Evolutionary conservation across 2,888 invertebrate genomes (phyloP).

Genomic region (Dione juno): DNA sequence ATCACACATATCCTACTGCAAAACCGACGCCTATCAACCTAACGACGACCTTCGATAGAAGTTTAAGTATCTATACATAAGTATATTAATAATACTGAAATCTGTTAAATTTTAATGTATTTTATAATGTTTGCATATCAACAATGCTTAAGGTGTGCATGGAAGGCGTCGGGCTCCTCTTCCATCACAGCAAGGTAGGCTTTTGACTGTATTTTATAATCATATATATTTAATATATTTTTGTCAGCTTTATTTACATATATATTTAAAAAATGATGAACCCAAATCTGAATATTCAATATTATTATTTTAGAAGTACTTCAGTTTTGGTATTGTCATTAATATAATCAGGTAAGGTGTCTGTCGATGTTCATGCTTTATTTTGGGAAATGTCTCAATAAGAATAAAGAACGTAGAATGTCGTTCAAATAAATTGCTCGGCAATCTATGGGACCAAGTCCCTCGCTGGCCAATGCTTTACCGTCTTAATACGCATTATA

Average conservation of each 20-base stretch:
- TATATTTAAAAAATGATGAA: constrained; percentile 59
- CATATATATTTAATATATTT: constrained; percentile 55
- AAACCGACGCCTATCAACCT: too few species aligned
- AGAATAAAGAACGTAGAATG: constrained; percentile 57
- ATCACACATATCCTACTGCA: too few species aligned
- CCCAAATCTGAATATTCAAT: constrained; percentile 57
- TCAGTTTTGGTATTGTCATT: constrained; percentile 65
- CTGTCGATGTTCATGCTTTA: constrained; percentile 75
- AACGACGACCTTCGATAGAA: too few species aligned
- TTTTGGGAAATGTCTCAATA: constrained; percentile 63
- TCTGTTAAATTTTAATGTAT: background rate
- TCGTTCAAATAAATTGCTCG: constrained; percentile 55
- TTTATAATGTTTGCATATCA: constrained; percentile 10
- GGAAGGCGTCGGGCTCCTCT: constrained; percentile 99
- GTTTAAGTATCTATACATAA: too few species aligned
- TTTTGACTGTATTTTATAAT: constrained; percentile 41
- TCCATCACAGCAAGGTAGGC: constrained; percentile 99
- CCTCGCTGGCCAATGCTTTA: constrained; percentile 67
- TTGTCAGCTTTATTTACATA: constrained; percentile 68
- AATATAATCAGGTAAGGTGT: constrained; percentile 70
- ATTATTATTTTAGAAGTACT: constrained; percentile 16
- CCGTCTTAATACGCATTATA: constrained; percentile 62
- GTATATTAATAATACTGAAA: too few species aligned
- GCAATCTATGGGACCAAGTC: constrained; percentile 58
- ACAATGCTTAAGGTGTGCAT: constrained; percentile 90